phyloP scores from a whole-genome alignment of 2,797 vertebrate species.

The Odontamblyopus rebecca region DNA sequence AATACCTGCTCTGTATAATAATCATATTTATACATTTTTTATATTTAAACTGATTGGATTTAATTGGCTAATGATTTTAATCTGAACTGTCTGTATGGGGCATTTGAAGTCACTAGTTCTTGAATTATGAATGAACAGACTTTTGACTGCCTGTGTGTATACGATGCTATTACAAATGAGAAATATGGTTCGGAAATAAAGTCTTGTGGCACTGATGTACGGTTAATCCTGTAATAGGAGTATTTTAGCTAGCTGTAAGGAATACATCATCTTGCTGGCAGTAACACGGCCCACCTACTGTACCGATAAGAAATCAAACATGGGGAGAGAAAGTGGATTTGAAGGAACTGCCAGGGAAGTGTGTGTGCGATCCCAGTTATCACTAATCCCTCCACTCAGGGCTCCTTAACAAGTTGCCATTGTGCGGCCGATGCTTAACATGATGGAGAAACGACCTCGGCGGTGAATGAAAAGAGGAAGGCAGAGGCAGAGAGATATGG shows the following conservation, averaged over 20 bases:
- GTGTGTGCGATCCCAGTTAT: constrained; percentile 62
- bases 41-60: constrained; percentile 30
- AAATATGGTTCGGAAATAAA: constrained; percentile 14
- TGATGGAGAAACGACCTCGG: constrained; percentile 71
- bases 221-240: constrained; percentile 66
- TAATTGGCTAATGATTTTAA: constrained; percentile 53
- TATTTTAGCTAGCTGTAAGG: constrained; percentile 57
- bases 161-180: constrained; percentile 11
- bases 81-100: constrained; percentile 32
- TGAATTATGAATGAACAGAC: constrained; percentile 54
- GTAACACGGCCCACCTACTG: constrained; percentile 52
- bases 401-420: constrained; percentile 75
- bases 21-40: constrained; percentile 17
- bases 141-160: constrained; percentile 23
- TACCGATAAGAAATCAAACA: constrained; percentile 66
- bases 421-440: constrained; percentile 71
- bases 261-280: constrained; percentile 25
- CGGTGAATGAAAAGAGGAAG: constrained; percentile 64
- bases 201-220: constrained; percentile 46
- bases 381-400: constrained; percentile 74
- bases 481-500: constrained; percentile 53
- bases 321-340: constrained; percentile 52
- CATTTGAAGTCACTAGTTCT: constrained; percentile 52
- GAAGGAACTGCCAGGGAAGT: constrained; percentile 45
- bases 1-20: not conserved